Evolutionary conservation across 2,888 invertebrate species (phyloP), one percentile per base, ranked within the genome.

Genomic region (Galerucella calmariensis): DNA sequence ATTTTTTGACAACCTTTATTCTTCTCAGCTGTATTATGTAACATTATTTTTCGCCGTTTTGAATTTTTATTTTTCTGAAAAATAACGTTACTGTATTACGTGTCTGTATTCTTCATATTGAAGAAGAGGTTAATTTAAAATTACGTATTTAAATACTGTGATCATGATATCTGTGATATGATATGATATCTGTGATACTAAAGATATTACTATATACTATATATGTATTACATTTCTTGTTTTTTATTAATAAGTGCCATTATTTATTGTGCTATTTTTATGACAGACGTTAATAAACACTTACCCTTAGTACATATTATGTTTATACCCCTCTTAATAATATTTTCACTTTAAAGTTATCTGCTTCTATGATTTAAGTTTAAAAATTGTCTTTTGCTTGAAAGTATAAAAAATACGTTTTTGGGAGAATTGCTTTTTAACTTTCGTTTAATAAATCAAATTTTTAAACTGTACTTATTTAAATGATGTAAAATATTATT

Each of bases 111-210:
- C 46, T 48, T 16, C 59, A 58, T 59, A 66, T 66, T 69, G 46
- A 12, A 72, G 24, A 58, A 48, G 14, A 2, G 14, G 4, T 1
- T 27, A 5, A 35, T 16, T 46, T 24, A 46, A 12, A 41, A 59
- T 35, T 24, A 68, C 35, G 46, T 48, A 35, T 69, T 35, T 16
- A 27, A 46, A 51, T 46, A 58, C n/a, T 67, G 65, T 62, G 41
- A 67, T 61, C 1, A 41, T 35, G 35, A 35, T 61, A 51, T 41
- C 63, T 73, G 73, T 73, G 73, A 73, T 73, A 73, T n/a, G n/a
- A n/a, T n/a, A n/a, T n/a, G n/a, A 4, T 41, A 67, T 35, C 63
- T 73, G 73, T 73, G 73, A 73, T 73, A 73, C 48, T 66, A 44
- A 67, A 56, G 16, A 68, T 70, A 27, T 66, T 46, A 58, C 46